Conservation (phyloP, 2,113 vertebrate genomes). For the Manacus vitellinus region DNA sequence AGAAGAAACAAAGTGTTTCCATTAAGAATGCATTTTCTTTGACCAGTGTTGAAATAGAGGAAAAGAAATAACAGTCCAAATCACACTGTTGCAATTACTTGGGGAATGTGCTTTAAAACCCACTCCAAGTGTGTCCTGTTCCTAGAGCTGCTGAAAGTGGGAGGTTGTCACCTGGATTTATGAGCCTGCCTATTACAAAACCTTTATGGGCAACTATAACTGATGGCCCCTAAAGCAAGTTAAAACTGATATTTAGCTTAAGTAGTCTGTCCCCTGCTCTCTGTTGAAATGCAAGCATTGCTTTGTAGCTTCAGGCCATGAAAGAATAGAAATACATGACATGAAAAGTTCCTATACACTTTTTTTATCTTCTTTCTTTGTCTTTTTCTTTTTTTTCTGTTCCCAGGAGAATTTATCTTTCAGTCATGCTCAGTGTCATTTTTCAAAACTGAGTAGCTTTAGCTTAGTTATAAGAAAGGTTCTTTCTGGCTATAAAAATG, state of each 20-base stretch:
- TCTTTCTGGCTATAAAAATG: conserved; percentile 65
- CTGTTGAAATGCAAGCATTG: conserved; percentile 29
- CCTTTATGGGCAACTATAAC: conserved; percentile 33
- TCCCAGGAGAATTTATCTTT: conserved; percentile 59
- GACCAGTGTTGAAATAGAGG: background rate
- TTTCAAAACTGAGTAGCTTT: conserved; percentile 67
- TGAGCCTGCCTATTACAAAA: conserved; percentile 6
- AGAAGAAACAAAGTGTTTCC: background rate
- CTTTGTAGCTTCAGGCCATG: conserved; percentile 45
- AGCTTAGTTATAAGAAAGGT: conserved; percentile 29
- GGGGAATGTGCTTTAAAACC: background rate
- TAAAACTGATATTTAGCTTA: conserved; percentile 55
- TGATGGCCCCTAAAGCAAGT: conserved; percentile 19
- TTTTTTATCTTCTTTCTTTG: background rate
- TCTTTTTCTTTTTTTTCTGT: background rate
- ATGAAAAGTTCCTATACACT: conserved; percentile 41
- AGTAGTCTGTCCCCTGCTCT: background rate
- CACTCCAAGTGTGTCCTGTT: background rate
- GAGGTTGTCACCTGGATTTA: conserved; percentile 42
- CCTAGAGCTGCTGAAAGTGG: background rate
- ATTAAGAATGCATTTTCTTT: background rate
- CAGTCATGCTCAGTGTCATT: conserved; percentile 50
- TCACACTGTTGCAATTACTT: background rate
- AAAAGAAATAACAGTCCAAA: background rate
- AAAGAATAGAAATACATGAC: conserved; percentile 47